These are phyloP conservation scores for Sterrhoptilus dennistouni DNA, from an alignment of 2,113 vertebrate species.

Conservation along the genomic window DNA sequence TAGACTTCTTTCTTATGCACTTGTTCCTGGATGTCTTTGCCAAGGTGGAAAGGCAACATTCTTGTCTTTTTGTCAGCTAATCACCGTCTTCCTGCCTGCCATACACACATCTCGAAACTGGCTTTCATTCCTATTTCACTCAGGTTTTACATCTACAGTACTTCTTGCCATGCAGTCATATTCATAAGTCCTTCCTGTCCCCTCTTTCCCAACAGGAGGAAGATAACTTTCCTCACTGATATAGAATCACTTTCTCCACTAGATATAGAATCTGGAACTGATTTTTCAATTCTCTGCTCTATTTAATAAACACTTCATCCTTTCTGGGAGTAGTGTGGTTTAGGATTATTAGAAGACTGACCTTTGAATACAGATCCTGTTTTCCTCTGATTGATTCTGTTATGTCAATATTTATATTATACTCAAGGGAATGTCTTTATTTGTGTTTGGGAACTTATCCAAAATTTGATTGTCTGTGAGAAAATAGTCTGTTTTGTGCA, in stretches of 20 bases:
- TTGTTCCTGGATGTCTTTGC: too few relatives aligned
- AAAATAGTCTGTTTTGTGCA: constrained; percentile 1
- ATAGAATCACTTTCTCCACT: background rate
- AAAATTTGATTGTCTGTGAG: background rate
- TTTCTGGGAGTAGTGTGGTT: background rate
- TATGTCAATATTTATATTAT: constrained; percentile 38
- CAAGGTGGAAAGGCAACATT: too few relatives aligned
- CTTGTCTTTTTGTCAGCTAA: too few relatives aligned
- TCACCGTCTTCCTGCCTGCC: too few relatives aligned
- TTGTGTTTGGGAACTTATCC: background rate
- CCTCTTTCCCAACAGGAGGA: too few relatives aligned
- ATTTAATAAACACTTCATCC: background rate
- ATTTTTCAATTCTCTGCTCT: background rate
- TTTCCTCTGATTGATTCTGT: constrained; percentile 18
- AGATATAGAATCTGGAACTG: background rate
- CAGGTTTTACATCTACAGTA: too few relatives aligned
- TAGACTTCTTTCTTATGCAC: too few relatives aligned
- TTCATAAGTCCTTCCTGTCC: too few relatives aligned
- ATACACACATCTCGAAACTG: too few relatives aligned
- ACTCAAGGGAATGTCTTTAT: background rate
- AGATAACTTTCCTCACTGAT: background rate
- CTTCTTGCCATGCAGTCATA: too few relatives aligned
- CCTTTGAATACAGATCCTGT: background rate
- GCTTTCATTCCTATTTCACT: too few relatives aligned
- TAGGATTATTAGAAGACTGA: background rate